phyloP scores from a whole-genome alignment of 1,140 invertebrate species.

The Chlorops oryzae region DNA sequence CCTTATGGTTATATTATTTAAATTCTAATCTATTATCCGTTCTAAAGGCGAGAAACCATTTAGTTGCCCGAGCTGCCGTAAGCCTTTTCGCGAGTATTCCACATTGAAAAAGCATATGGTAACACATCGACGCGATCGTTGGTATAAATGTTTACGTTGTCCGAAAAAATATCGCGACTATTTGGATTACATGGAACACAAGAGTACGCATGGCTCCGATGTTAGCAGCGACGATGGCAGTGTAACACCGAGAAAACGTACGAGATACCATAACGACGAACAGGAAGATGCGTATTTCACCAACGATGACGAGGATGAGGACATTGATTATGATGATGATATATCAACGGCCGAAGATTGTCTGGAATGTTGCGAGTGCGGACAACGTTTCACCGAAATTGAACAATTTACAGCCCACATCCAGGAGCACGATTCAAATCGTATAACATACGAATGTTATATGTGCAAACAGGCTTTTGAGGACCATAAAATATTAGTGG shows the following conservation, averaged over 20 bases:
- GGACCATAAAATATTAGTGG: conserved; percentile 1
- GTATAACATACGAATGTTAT: conserved; percentile 15
- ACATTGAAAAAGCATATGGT: conserved; percentile 44
- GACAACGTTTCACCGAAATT: conserved; percentile 32
- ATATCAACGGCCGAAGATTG: conserved; percentile 27
- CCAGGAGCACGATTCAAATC: conserved; percentile 29
- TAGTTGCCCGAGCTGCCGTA: conserved; percentile 38
- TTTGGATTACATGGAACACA: conserved; percentile 35
- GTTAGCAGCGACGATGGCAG: conserved; percentile 1
- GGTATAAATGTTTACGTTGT: conserved; percentile 39
- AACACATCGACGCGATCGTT: conserved; percentile 37
- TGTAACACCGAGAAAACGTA: conserved; percentile 1
- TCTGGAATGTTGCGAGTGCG: conserved; percentile 40
- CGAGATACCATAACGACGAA: neutral
- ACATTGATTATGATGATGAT: conserved; percentile 7
- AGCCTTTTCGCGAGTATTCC: conserved; percentile 42
- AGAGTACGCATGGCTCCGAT: conserved; percentile 18
- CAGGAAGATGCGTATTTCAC: neutral
- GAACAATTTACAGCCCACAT: conserved; percentile 37
- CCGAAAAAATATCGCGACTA: conserved; percentile 34
- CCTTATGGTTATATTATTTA: neutral
- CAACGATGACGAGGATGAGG: conserved; percentile 26
- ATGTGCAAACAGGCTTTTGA: conserved; percentile 15
- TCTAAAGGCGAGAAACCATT: conserved; percentile 43
- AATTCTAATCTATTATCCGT: neutral